A percentile compares a stretch with the other conserved stretches of the same genome.
These are phyloP conservation scores for Tragulus kanchil DNA, from an alignment of 2,113 vertebrate genomes.

Conservation along the genomic window DNA sequence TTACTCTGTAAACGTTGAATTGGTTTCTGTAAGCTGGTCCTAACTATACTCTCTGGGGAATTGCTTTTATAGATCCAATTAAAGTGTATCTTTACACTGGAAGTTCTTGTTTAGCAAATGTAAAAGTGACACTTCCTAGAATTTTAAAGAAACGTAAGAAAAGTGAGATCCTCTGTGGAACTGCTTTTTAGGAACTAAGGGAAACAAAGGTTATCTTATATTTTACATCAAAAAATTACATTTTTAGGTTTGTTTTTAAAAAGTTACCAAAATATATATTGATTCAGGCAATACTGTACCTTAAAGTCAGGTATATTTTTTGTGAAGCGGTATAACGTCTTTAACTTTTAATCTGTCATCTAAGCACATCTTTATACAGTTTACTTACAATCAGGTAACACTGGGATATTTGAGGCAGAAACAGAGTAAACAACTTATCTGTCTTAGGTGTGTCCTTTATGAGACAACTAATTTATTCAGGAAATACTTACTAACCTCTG, in stretches of 20 bases:
- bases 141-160: constrained; percentile 49
- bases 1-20: not conserved
- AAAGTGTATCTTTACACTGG: constrained; percentile 1
- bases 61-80: constrained; percentile 70
- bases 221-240: constrained; percentile 26
- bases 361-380: not conserved
- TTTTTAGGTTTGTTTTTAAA: not conserved
- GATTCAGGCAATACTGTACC: not conserved
- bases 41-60: not conserved
- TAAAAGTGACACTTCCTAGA: not conserved
- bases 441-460: not conserved
- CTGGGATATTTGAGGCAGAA: not conserved
- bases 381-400: not conserved
- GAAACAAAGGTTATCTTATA: not conserved
- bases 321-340: not conserved
- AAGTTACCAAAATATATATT: not conserved
- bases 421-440: not conserved
- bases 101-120: constrained; percentile 21
- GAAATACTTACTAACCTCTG: constrained; percentile 36
- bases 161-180: constrained; percentile 1
- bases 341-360: constrained; percentile 26
- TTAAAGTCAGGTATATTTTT: constrained; percentile 51
- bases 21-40: constrained; percentile 34
- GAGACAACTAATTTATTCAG: constrained; percentile 26
- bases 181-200: constrained; percentile 6